These are phyloP conservation scores for Willowsia nigromaculata DNA, from an alignment of 2,888 invertebrate species.

Conservation along the genomic window DNA sequence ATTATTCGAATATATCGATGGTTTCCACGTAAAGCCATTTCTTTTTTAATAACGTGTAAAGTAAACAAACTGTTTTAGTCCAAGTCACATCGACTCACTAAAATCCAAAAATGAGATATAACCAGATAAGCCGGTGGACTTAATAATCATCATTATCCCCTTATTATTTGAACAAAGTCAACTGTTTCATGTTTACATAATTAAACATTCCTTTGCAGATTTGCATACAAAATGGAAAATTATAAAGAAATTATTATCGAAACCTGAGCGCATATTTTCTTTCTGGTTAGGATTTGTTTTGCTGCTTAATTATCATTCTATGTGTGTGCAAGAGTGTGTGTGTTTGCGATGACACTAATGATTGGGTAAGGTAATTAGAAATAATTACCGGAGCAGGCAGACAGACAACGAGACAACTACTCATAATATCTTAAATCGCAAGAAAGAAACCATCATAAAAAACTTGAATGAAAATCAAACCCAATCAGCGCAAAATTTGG, in stretches of 20 bases:
- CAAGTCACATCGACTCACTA: too few relatives aligned
- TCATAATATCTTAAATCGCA: too few relatives aligned
- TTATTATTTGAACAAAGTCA: neutral
- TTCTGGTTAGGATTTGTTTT: neutral
- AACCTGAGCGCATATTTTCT: neutral
- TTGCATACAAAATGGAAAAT: neutral
- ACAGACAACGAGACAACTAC: neutral
- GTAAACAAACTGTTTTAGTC: too few relatives aligned
- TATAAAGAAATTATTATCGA: neutral
- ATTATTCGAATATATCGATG: too few relatives aligned
- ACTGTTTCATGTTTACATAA: slow-evolving; percentile 2
- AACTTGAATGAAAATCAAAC: neutral
- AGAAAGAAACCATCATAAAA: neutral
- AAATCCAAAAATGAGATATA: neutral
- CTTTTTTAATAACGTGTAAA: too few relatives aligned
- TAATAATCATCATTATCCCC: slow-evolving; percentile 39
- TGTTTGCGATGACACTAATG: slow-evolving; percentile 58
- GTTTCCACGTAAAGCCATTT: too few relatives aligned
- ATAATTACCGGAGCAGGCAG: slow-evolving; percentile 58
- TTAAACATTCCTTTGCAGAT: too few relatives aligned
- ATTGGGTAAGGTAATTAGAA: slow-evolving; percentile 63
- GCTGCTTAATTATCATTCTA: slow-evolving; percentile 49
- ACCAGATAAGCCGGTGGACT: neutral
- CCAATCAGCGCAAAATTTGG: neutral
- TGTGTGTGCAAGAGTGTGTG: slow-evolving; percentile 16